Evolutionary conservation across 2,888 invertebrate species (phyloP).

Genomic region (Cheilosia soror): DNA sequence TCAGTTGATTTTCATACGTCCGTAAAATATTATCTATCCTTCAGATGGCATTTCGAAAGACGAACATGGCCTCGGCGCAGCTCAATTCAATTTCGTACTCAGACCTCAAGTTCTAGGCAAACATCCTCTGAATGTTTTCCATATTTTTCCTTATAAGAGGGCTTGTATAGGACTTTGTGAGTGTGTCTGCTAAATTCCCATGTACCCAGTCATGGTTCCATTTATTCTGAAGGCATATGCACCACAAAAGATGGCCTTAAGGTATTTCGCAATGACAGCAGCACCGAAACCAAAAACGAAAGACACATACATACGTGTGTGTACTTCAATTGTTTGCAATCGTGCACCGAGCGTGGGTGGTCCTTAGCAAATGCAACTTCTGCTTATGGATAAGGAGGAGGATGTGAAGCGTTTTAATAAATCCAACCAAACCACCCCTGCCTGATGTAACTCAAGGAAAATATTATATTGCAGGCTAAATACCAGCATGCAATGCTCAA

Average conservation of each 20-base stretch:
- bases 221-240: slow-evolving; percentile 20
- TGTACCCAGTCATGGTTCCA: slow-evolving; percentile 2
- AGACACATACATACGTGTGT: slow-evolving; percentile 16
- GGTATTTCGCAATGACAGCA: slow-evolving; percentile 11
- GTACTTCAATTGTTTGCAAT: slow-evolving; percentile 53
- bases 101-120: slow-evolving; percentile 63
- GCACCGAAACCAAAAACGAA: slow-evolving; percentile 30
- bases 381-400: background rate
- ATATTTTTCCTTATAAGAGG: slow-evolving; percentile 41
- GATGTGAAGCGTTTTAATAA: background rate
- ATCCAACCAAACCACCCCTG: background rate
- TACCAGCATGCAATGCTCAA: slow-evolving; percentile 41
- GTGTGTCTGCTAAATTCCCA: slow-evolving; percentile 35
- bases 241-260: slow-evolving; percentile 19
- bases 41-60: slow-evolving; percentile 44
- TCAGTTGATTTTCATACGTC: slow-evolving; percentile 47
- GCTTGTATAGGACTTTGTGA: background rate
- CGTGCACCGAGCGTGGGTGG: background rate
- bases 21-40: slow-evolving; percentile 43
- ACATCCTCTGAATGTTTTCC: slow-evolving; percentile 45
- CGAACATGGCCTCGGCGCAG: background rate
- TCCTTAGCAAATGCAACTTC: slow-evolving; percentile 16
- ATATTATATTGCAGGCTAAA: slow-evolving; percentile 33
- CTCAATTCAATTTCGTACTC: slow-evolving; percentile 56
- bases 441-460: slow-evolving; percentile 9